Evolutionary conservation across 2,797 vertebrate genomes (phyloP).

Genomic region (Leptoclinus maculatus): DNA sequence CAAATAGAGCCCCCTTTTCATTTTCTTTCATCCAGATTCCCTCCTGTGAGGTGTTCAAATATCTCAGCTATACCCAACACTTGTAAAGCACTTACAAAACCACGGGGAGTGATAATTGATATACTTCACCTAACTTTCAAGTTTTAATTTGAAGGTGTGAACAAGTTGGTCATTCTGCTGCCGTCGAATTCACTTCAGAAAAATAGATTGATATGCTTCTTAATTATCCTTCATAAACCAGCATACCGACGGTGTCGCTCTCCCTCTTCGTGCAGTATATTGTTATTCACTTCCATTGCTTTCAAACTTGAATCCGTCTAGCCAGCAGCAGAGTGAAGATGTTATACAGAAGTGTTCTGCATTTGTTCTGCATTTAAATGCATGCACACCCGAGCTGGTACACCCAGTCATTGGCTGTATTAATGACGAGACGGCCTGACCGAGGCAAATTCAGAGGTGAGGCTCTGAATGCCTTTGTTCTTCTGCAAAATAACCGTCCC

Average conservation of each 20-base stretch:
- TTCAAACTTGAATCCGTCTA: constrained; percentile 8
- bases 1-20: background rate
- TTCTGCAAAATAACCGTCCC: constrained; percentile 26
- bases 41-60: background rate
- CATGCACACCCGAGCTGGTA: constrained; percentile 5
- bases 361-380: constrained; percentile 38
- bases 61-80: background rate
- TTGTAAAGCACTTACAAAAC: background rate
- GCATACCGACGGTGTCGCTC: background rate
- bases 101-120: background rate
- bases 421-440: constrained; percentile 30
- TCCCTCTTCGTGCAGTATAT: background rate
- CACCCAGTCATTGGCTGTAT: background rate
- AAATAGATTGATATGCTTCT: background rate
- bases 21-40: background rate
- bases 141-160: constrained; percentile 7
- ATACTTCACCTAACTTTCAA: background rate
- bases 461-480: constrained; percentile 22
- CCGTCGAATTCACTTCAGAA: background rate
- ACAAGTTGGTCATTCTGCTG: background rate
- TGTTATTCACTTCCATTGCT: constrained; percentile 19
- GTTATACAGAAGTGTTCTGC: constrained; percentile 2
- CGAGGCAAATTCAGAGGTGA: constrained; percentile 17
- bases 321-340: constrained; percentile 9
- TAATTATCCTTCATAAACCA: background rate